phyloP scores from a whole-genome alignment of 2,113 vertebrate genomes.

The Cyphomyrus plagiostoma region DNA sequence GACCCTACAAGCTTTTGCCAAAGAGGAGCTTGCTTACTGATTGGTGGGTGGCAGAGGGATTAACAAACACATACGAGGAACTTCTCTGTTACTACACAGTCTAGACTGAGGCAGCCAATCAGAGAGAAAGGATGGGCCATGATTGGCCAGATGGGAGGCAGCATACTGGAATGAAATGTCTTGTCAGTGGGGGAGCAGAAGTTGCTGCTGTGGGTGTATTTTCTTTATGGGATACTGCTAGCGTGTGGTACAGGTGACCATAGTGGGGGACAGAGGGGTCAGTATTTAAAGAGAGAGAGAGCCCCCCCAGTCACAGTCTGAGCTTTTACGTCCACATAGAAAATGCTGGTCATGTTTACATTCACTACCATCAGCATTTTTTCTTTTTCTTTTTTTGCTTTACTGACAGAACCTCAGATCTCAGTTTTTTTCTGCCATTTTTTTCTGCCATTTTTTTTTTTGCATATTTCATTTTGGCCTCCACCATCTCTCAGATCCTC shows the following conservation, averaged over 20 bases:
- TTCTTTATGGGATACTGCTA: not conserved
- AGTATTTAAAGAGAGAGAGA: not conserved
- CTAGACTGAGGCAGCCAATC: not conserved
- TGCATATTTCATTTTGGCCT: constrained; percentile 36
- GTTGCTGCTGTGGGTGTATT: not conserved
- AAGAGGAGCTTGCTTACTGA: constrained; percentile 9
- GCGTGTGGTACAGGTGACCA: not conserved
- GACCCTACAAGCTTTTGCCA: constrained; percentile 49
- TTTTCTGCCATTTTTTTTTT: constrained; percentile 39
- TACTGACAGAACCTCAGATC: constrained; percentile 58
- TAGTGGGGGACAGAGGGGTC: not conserved
- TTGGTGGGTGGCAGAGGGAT: not conserved
- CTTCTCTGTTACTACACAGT: not conserved
- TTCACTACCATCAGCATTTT: constrained; percentile 64
- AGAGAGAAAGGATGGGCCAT: not conserved
- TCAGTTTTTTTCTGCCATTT: too few species aligned
- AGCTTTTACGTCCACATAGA: constrained; percentile 29
- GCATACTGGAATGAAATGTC: not conserved
- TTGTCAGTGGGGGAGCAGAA: not conserved
- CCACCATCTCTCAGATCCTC: not conserved
- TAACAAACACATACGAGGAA: not conserved
- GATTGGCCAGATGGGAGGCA: not conserved
- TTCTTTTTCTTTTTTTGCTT: constrained; percentile 52
- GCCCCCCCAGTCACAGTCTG: constrained; percentile 17
- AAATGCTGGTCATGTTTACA: constrained; percentile 37